Percentiles rank a stretch among this genome's conserved stretches.
Conservation (phyloP, 2,113 vertebrate species). For the Emydocephalus ijimae region DNA sequence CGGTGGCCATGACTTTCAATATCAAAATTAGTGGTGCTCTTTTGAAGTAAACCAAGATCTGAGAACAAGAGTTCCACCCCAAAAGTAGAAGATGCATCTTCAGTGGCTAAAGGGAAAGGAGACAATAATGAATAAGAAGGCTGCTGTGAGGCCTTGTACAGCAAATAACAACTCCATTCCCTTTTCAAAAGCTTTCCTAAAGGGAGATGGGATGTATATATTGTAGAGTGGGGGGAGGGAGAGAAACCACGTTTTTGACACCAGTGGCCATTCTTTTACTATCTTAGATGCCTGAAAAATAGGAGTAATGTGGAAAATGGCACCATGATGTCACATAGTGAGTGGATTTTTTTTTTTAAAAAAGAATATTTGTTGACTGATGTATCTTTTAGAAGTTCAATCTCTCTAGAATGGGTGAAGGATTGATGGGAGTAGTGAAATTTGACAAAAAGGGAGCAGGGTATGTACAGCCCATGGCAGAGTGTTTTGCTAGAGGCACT, state of each 20-base stretch:
- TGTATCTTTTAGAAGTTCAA: background rate
- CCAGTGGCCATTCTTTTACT: background rate
- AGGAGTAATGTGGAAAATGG: background rate
- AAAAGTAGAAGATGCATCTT: conserved; percentile 55
- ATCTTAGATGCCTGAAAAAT: background rate
- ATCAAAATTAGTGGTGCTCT: conserved; percentile 48
- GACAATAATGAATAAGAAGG: rapidly evolving
- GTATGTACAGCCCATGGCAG: background rate
- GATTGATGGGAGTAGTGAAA: background rate
- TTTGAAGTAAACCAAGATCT: conserved; percentile 60
- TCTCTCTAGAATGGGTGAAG: background rate
- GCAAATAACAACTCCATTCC: background rate
- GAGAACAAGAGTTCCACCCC: conserved; percentile 63
- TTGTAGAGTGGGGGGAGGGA: background rate
- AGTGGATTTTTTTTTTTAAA: background rate
- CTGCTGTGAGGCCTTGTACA: background rate
- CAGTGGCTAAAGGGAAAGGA: conserved; percentile 49
- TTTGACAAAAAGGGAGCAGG: background rate
- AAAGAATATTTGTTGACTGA: background rate
- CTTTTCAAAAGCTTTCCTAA: background rate
- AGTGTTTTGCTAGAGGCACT: background rate
- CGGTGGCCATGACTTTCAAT: conserved; percentile 17
- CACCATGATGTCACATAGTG: background rate
- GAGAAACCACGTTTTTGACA: background rate
- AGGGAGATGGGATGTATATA: background rate